Evolutionary conservation across 1,140 invertebrate species (phyloP), one percentile per base, ranked within the genome.

Genomic region (Hermetia illucens): DNA sequence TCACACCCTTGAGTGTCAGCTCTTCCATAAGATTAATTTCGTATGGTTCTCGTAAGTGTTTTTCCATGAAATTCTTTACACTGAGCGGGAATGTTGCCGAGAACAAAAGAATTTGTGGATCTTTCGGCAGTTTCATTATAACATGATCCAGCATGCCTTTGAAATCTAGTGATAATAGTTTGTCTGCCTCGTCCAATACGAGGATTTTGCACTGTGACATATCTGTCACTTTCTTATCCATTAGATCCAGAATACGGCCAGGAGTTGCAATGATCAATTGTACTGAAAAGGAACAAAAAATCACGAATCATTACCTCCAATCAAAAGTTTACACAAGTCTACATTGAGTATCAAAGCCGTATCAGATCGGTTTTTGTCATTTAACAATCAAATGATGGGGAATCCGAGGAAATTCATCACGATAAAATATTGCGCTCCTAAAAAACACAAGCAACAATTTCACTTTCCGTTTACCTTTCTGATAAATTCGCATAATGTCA

Each of bases 11-110:
- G 27, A 99, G 63, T 42, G 96, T 99, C 44, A 99, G 70, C 63
- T 99, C 96, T 61, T 99, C 95, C 96, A 99, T 99, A 49, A 99
- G 74, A 67, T 99, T 99, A 50, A 99, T 98, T 66, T 98, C 95
- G 61, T 98, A 96, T 32, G 95, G 93, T 63, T 93, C 83, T 50
- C 79, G 79, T 56, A 98, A 76, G 63, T 98, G 90, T 63, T 94
- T 96, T 59, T 84, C 82, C 92, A 98, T 98, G 62, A 99, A 99
- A 59, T 93, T 79, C 66, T 98, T 94, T n/a, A 99, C 95, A 50
- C 92, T 96, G 37, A 96, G 69, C 46, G 96, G 96, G 69, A 99
- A 99, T 47, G 96, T 99, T 42, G 96, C 96, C 46, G 94, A 98
- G 70, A 95, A 99, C 39, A 99, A 72, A 55, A 99, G 72, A 58